These are phyloP conservation scores for Pseudomyrmex flavicornis DNA, from an alignment of 1,140 invertebrate species.

Conservation along the genomic window DNA sequence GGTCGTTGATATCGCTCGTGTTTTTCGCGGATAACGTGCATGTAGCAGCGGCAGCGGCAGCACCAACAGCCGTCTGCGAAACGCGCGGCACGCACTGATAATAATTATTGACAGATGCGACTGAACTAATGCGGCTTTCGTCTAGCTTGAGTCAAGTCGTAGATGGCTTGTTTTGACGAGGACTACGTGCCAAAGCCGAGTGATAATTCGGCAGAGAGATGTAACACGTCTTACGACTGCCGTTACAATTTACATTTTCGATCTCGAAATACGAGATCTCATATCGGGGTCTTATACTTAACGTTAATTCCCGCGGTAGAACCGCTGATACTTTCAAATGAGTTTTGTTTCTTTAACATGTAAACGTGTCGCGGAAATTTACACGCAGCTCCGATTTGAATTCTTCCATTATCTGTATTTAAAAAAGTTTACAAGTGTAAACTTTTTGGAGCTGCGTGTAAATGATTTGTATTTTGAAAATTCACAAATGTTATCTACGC, in stretches of 20 bases:
- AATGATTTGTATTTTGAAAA: too few species aligned
- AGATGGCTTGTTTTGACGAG: slow-evolving; percentile 43
- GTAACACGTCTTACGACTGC: neutral
- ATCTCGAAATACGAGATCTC: neutral
- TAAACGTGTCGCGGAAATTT: too few species aligned
- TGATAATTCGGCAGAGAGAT: slow-evolving; percentile 14
- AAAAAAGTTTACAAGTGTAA: too few species aligned
- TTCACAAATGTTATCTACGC: too few species aligned
- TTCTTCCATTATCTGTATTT: too few species aligned
- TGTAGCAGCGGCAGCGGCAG: slow-evolving; percentile 38
- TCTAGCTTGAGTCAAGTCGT: slow-evolving; percentile 13
- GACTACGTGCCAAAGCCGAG: neutral
- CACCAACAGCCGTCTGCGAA: too few species aligned
- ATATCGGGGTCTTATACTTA: neutral
- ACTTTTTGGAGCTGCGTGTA: too few species aligned
- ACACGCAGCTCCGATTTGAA: too few species aligned
- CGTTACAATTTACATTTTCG: slow-evolving; percentile 18
- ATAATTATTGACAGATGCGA: slow-evolving; percentile 77
- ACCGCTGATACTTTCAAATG: neutral
- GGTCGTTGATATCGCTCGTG: slow-evolving; percentile 77
- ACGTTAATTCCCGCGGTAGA: neutral
- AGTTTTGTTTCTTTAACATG: neutral
- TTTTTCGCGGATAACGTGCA: slow-evolving; percentile 74
- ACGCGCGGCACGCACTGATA: slow-evolving; percentile 63
- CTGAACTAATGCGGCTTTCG: slow-evolving; percentile 64